phyloP scores from a whole-genome alignment of 2,113 vertebrate species.

The Anolis carolinensis region DNA sequence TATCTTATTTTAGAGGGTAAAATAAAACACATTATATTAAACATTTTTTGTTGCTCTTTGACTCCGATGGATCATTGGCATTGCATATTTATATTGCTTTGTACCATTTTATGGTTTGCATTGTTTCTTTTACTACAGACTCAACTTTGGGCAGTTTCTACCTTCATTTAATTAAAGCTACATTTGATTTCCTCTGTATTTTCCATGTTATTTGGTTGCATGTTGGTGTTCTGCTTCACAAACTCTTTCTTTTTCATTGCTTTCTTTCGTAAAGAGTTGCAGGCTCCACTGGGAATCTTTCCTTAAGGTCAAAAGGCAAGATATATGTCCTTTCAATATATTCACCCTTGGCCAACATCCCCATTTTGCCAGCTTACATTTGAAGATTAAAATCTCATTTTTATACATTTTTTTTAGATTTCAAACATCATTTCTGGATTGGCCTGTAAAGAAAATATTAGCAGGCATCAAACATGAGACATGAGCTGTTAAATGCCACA shows the following conservation, averaged over 20 bases:
- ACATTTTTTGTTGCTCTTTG: background rate
- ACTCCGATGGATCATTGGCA: too few species aligned
- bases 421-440: background rate
- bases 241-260: background rate
- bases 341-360: background rate
- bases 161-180: too few species aligned
- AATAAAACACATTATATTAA: too few species aligned
- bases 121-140: background rate
- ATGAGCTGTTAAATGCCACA: background rate
- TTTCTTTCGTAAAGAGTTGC: background rate
- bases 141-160: too few species aligned
- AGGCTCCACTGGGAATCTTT: background rate
- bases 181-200: background rate
- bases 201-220: background rate
- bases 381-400: background rate
- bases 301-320: background rate
- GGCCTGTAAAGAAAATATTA: background rate
- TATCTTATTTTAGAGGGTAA: background rate
- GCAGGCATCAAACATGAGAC: background rate
- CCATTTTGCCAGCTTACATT: background rate
- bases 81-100: too few species aligned
- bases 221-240: background rate
- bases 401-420: background rate
- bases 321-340: background rate
- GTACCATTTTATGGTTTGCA: background rate